Base-by-base conservation (phyloP, 1,140 invertebrate genomes). In the Dreissena polymorpha region DNA sequence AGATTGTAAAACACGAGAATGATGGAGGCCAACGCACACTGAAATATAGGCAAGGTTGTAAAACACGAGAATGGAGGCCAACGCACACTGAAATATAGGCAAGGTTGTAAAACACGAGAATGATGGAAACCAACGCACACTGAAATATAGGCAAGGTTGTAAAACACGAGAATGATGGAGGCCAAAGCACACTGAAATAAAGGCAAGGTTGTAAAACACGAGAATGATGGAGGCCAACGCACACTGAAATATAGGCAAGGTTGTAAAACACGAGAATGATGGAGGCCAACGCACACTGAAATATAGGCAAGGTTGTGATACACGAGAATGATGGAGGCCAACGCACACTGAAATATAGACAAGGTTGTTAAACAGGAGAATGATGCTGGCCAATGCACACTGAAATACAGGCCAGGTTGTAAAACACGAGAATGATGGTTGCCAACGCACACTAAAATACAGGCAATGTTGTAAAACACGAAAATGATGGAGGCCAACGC, bases 221-320 rank as follows among this genome's bases (percentile, higher is more conserved):
- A 94, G 90, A 70, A 94, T 94, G 74, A 94, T 94, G 55, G 92
- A 92, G 12, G 93, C 92, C 23, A 94, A 68, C 16, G 83, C 83
- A 80, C 88, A 89, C 90, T 89, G 90, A 65, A n/a, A n/a, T n/a
- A n/a, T n/a, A n/a, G n/a, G n/a, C n/a, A n/a, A n/a, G n/a, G n/a
- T n/a, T n/a, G n/a, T n/a, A n/a, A n/a, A n/a, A n/a, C n/a, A 94
- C 93, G 63, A 94, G 90, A 70, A 94, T 94, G 74, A 94, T 94
- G 55, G 92, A 92, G 12, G 93, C 92, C 23, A 94, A 68, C 16
- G 83, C 83, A 80, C 88, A 89, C 90, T 89, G 90, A 65, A n/a
- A n/a, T n/a, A n/a, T n/a, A n/a, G n/a, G n/a, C n/a, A n/a, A n/a
- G n/a, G n/a, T n/a, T n/a, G n/a, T n/a, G n/a, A n/a, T n/a, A n/a